Base-by-base conservation (phyloP, 2,797 vertebrate species). In the Hippocampus kuda region DNA sequence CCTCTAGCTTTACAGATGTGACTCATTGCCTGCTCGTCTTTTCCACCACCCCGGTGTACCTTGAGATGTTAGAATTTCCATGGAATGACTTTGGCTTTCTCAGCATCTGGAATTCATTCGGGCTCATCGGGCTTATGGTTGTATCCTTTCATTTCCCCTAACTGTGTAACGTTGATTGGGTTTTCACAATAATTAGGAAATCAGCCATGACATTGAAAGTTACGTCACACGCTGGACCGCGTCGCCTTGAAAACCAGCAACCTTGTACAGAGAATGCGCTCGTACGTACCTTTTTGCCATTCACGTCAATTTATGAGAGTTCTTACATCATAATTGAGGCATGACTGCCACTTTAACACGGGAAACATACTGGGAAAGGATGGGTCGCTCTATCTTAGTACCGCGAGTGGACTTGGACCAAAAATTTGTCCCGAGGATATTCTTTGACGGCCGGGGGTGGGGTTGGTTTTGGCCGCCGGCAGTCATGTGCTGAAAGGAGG, bases 51-150 rank as follows among this genome's bases (percentile, higher is more conserved):
- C 38, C 68, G 65, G 73, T 85, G 87, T 85, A 86, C 81, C 79
- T 83, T 83, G 54, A 82, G 54, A 79, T 75, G 72, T 82, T 87
- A 77, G 79, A 76, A 86, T 88, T 88, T 86, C 83, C 86, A 84
- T 83, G 73, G 80, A 83, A 83, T 75, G 71, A 82, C 71, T 78
- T 62, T 62, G 71, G 30, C 66, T 54, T 60, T 51, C 74, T 76
- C 22, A 57, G 81, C 86, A 87, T 88, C 81, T 89, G 86, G 72
- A 66, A 81, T 72, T 78, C 20, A 72, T 87, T 84, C 73, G 46
- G 78, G 26, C 59, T 75, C 77, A 75, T 79, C 68, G 65, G 66
- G 56, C 67, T 70, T 34, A 66, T 46, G 65, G 74, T 74, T 74
- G 22, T 68, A 41, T 77, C 79, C 64, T 72, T 57, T 54, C 7